A percentile compares a stretch with the other conserved stretches of the same genome.
Evolutionary conservation across 2,113 vertebrate genomes (phyloP).

Genomic region (Peromyscus leucopus): DNA sequence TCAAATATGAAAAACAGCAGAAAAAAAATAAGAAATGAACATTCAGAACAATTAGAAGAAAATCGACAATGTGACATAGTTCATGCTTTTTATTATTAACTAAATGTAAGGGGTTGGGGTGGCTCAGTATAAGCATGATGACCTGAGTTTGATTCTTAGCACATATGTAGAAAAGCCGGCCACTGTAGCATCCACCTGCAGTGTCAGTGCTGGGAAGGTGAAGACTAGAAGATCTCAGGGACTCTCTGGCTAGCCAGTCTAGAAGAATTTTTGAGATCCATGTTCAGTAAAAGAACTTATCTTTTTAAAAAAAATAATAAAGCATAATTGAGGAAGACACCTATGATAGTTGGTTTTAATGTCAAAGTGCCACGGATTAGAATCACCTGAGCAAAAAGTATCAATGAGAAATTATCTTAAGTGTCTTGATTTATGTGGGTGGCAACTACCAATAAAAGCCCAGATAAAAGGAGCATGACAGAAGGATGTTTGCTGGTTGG

Average conservation of each 20-base stretch:
- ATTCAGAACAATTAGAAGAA: not conserved
- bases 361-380: not conserved
- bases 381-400: too few relatives aligned
- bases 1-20: not conserved
- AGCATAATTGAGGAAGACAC: not conserved
- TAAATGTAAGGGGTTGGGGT: not conserved
- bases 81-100: not conserved
- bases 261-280: not conserved
- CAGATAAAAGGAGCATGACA: too few relatives aligned
- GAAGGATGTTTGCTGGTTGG: too few relatives aligned
- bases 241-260: not conserved
- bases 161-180: not conserved
- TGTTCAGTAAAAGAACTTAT: not conserved
- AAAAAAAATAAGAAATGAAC: not conserved
- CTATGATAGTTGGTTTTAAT: not conserved
- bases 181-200: not conserved
- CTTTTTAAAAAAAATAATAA: not conserved
- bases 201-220: not conserved
- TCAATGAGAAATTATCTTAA: too few relatives aligned
- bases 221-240: not conserved
- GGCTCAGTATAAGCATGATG: not conserved
- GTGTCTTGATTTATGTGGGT: too few relatives aligned
- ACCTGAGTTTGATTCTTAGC: not conserved
- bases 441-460: too few relatives aligned
- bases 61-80: not conserved